Base-by-base conservation (phyloP, 2,888 invertebrate genomes). In the Magallana nippona region DNA sequence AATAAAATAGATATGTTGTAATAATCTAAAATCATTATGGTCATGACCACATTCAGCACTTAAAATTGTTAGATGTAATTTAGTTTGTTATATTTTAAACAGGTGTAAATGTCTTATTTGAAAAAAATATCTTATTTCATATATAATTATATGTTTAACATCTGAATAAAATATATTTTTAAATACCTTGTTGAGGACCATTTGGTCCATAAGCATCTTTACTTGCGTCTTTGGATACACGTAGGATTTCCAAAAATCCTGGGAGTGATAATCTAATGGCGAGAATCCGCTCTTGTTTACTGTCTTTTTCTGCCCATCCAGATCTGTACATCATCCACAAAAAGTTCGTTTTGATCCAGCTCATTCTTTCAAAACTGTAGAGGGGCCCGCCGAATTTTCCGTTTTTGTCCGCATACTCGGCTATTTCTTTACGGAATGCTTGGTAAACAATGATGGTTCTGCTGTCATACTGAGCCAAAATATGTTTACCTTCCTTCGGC, bases 301-400 rank as follows among this genome's bases (percentile, higher is more conserved):
- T 44, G 44, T 78, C 56, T 85, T 93, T 93, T 11, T 89, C 87
- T 0, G 91, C 92, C 93, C 93, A 93, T 1, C 93, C 92, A 88
- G 91, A 91, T n/a, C 93, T 88, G 78, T 92, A 92, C 92, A 92
- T 93, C 93, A 93, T 93, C 93, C 93, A 93, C 79, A 93, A 85
- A 83, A 93, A 93, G 85, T 92, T 93, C 8, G 93, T 92, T 84
- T 93, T 93, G n/a, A 93, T 91, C 93, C 93, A 93, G 0, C 92
- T 90, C 93, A 93, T 93, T 62, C 93, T 87, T 0, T 83, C 82
- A 80, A 88, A 88, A 77, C 89, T 91, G 86, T 89, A 92, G 19
- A 86, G 86, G 19, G 87, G 88, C 3, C 92, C 92, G 44, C 92
- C 92, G 89, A 93, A 92, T 92, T 87, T 88, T 85, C 92, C 91